A percentile compares a stretch with the other conserved stretches of the same genome.
Evolutionary conservation across 2,113 vertebrate genomes (phyloP).

Genomic region (Zapornia atra): DNA sequence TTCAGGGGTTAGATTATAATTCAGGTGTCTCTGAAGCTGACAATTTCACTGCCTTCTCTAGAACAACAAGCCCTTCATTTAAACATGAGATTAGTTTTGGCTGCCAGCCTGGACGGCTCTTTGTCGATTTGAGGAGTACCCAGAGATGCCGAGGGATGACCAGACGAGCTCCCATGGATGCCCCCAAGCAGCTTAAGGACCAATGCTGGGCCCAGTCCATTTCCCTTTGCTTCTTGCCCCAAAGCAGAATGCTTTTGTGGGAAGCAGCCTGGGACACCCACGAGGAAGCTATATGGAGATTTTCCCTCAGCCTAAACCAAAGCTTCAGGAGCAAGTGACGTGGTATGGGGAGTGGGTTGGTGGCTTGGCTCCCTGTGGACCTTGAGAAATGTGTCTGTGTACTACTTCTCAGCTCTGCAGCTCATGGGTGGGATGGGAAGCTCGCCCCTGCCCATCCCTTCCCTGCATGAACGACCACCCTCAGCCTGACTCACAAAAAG

Average conservation of each 20-base stretch:
- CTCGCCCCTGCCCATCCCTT: background rate
- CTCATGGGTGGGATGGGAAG: background rate
- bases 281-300: fast-evolving
- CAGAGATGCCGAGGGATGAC: background rate
- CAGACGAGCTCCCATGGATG: background rate
- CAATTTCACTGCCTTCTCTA: background rate
- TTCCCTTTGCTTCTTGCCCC: background rate
- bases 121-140: background rate
- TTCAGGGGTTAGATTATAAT: background rate
- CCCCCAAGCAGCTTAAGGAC: background rate
- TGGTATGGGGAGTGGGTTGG: background rate
- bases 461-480: fast-evolving
- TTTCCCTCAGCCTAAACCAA: background rate
- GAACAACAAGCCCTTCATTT: background rate
- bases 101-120: background rate
- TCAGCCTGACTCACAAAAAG: background rate
- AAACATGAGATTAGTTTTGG: background rate
- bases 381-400: background rate
- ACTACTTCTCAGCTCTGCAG: background rate
- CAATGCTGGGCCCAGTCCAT: background rate
- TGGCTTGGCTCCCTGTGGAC: background rate
- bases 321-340: background rate
- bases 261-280: background rate
- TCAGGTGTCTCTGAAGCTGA: background rate
- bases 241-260: background rate